phyloP scores from a whole-genome alignment of 2,113 vertebrate species.

The Muntiacus reevesi region DNA sequence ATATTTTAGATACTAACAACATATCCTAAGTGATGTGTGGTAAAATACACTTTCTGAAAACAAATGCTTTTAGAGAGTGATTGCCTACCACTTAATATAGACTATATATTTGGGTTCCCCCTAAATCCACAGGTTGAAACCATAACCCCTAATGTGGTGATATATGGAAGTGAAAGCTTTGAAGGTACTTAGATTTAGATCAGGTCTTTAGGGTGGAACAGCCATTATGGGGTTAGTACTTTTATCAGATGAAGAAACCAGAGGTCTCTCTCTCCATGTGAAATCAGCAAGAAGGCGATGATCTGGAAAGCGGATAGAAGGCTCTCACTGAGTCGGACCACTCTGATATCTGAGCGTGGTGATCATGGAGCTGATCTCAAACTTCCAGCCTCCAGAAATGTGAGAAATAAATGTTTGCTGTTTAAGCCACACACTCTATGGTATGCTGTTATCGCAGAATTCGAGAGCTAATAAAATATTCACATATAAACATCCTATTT shows the following conservation, averaged over 20 bases:
- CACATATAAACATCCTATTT: neutral
- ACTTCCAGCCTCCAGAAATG: neutral
- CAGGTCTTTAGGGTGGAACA: rapidly evolving
- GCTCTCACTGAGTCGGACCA: neutral
- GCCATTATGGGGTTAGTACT: neutral
- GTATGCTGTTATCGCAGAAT: neutral
- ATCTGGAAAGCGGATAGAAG: neutral
- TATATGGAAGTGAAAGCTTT: neutral
- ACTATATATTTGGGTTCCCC: neutral
- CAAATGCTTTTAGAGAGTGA: neutral
- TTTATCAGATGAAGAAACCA: neutral
- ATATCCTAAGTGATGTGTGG: neutral
- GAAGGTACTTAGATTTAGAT: neutral
- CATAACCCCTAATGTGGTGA: neutral
- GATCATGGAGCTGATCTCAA: neutral
- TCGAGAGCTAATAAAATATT: neutral
- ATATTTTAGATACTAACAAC: neutral
- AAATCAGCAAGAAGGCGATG: rapidly evolving
- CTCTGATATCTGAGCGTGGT: neutral
- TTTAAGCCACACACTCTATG: neutral
- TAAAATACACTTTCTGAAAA: neutral
- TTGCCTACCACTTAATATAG: neutral
- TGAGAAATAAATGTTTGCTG: neutral
- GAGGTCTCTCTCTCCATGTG: neutral
- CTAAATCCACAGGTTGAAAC: neutral